Evolutionary conservation across 2,113 vertebrate species (phyloP), one percentile per base, ranked within the genome.

Genomic region (Blennius ocellaris): DNA sequence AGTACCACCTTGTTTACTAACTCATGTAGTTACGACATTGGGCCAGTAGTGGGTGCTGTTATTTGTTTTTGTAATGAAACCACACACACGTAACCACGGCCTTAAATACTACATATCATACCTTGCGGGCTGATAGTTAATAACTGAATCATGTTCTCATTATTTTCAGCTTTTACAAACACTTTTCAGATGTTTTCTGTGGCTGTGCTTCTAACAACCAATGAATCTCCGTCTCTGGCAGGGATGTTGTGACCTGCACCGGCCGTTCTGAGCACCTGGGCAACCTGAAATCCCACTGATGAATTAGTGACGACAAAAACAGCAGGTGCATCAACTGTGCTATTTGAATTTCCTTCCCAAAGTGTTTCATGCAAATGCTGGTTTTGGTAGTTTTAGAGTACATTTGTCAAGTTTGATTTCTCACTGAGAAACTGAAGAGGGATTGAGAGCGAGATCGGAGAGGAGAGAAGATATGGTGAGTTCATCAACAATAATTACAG

Each of bases 291-390:
- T 40, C 38, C 69, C 67, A 2, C 50, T 78, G 72, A 89, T 90
- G 53, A 83, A 86, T 89, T 74, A 84, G 55, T 41, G 56, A 72
- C 8, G 62, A 77, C 72, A 63, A 65, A 72, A 80, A 16, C 76
- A 73, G 79, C 86, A 92, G 89, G 79, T 89, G 89, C 84, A 68
- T 87, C 78, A 80, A 63, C 68, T 17, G 21, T 58, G 67, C 65
- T 40, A 30, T 80, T 71, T 81, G 60, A 76, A 62, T 73, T 67
- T 58, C 37, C 44, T 45, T 57, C 80, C 81, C 80, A 37, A 39
- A 80, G 61, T 50, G 0, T 62, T 55, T 16, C 41, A 60, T 66
- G 6, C 70, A 83, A 86, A 69, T 37, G 77, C 82, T 84, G 84
- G 88, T 76, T 66, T 71, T 21, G 30, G 45, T 69, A 64, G 62